A percentile compares a stretch with the other conserved stretches of the same genome.
These are phyloP conservation scores for Sylvia borin DNA, from an alignment of 2,797 vertebrate genomes.

Conservation along the genomic window DNA sequence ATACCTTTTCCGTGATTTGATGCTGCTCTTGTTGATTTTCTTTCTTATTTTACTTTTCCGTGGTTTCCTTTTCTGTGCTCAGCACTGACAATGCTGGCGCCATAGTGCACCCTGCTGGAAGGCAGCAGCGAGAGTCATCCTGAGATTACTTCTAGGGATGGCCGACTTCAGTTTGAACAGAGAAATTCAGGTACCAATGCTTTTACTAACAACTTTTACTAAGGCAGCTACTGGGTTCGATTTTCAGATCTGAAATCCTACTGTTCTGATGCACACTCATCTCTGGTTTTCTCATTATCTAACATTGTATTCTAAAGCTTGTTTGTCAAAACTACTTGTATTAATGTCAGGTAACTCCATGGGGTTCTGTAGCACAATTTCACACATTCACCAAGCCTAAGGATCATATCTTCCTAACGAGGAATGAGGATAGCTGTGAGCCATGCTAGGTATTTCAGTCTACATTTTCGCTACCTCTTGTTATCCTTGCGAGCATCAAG, in stretches of 20 bases:
- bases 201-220: not conserved
- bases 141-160: not conserved
- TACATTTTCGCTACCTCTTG: not conserved
- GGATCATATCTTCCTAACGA: not conserved
- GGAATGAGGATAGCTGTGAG: not conserved
- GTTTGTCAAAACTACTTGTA: not conserved
- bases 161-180: not conserved
- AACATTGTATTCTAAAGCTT: not conserved
- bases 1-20: constrained; percentile 1
- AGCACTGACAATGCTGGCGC: constrained; percentile 12
- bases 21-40: not conserved
- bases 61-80: not conserved
- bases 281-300: not conserved
- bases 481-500: not conserved
- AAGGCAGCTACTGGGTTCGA: not conserved
- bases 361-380: not conserved
- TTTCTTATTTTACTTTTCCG: constrained; percentile 12
- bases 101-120: constrained; percentile 68
- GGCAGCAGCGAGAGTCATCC: not conserved
- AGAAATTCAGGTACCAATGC: not conserved
- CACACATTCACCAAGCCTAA: not conserved
- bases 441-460: not conserved
- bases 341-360: not conserved
- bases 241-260: not conserved
- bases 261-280: not conserved